A percentile compares a stretch with the other conserved stretches of the same genome.
Conservation (phyloP, 2,888 invertebrate genomes). For the Mesodorylaimus sp. region DNA sequence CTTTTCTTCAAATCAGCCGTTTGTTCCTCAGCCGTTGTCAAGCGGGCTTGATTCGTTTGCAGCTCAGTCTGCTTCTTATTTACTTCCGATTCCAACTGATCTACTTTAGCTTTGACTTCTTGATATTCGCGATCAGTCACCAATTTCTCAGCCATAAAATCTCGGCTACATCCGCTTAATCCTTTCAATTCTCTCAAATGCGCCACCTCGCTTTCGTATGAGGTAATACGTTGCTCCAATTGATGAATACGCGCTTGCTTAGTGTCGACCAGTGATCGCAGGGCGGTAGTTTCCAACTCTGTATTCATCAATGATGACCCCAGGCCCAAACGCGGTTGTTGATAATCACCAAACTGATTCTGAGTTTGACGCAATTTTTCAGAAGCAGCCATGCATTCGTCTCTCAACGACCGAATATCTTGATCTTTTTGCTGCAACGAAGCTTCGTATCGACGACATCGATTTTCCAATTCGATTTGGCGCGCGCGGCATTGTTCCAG, state of each 20-base stretch:
- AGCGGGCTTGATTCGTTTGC: slow-evolving; percentile 82
- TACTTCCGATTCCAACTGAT: slow-evolving; percentile 80
- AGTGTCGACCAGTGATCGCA: background rate
- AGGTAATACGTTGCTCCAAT: slow-evolving; percentile 60
- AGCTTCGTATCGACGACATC: slow-evolving; percentile 35
- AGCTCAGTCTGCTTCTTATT: slow-evolving; percentile 89
- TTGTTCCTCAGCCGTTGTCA: slow-evolving; percentile 92
- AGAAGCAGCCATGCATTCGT: slow-evolving; percentile 20
- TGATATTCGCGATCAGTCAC: background rate
- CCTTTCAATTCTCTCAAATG: no score
- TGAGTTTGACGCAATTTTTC: no score
- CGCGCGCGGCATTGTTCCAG: slow-evolving; percentile 14
- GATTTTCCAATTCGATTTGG: slow-evolving; percentile 30
- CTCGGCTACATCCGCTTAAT: background rate
- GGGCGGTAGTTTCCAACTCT: background rate
- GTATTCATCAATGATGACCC: background rate
- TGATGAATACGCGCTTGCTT: slow-evolving; percentile 66
- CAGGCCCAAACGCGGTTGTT: background rate
- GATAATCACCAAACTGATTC: no score
- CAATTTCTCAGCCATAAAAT: background rate
- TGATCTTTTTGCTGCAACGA: slow-evolving; percentile 35
- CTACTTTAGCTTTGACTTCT: background rate
- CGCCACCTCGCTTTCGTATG: no score
- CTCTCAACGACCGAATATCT: slow-evolving; percentile 34
- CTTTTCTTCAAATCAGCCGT: slow-evolving; percentile 93